These are phyloP conservation scores for Ictalurus punctatus DNA, from an alignment of 2,113 vertebrate species.

Conservation along the genomic window DNA sequence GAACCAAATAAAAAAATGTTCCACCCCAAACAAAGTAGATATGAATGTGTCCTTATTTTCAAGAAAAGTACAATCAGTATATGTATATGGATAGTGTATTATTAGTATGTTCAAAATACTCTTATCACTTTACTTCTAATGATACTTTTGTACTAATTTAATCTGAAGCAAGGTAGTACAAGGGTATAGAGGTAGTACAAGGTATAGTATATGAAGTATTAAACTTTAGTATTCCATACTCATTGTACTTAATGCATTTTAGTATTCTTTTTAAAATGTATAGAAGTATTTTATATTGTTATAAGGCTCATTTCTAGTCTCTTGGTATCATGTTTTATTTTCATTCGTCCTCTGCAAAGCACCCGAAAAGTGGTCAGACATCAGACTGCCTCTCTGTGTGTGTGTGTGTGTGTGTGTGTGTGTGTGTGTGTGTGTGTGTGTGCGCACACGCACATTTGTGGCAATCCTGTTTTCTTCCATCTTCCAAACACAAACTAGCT, in stretches of 20 bases:
- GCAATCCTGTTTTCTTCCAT: neutral
- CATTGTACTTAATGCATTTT: neutral
- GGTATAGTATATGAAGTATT: neutral
- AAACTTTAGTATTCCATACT: neutral
- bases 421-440: neutral
- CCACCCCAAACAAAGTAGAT: neutral
- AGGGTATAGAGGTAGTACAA: neutral
- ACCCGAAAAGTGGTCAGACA: neutral
- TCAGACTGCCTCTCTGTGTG: neutral
- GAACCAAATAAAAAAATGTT: neutral
- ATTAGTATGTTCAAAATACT: neutral
- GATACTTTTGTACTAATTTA: neutral
- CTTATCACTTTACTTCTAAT: neutral
- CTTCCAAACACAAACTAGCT: constrained; percentile 11
- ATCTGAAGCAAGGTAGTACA: neutral
- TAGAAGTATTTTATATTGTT: neutral
- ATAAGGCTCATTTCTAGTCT: neutral
- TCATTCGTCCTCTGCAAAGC: neutral
- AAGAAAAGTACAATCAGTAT: neutral
- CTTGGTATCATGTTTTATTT: neutral
- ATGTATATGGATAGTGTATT: neutral
- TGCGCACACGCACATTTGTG: neutral
- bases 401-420: neutral
- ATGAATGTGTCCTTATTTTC: neutral
- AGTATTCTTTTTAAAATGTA: neutral